Percentiles rank a stretch among this genome's conserved stretches.
Evolutionary conservation across 2,888 invertebrate species (phyloP).

Genomic region (Onthophagus sagittarius): DNA sequence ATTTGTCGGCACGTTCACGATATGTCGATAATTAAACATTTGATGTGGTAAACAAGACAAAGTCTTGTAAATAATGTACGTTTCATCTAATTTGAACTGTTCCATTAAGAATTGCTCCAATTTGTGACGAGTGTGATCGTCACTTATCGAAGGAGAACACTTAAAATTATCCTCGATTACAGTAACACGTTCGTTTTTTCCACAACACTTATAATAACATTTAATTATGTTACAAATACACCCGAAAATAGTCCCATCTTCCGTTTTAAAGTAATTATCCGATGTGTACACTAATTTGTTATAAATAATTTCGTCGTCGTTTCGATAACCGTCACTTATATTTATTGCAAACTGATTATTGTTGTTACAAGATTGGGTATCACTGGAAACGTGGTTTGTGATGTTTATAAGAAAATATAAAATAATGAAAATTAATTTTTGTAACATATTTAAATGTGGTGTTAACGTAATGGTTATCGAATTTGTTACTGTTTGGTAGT

Average conservation of each 20-base stretch:
- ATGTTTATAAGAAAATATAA: too few species aligned
- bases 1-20: too few species aligned
- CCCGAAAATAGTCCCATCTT: background rate
- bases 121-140: background rate
- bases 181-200: background rate
- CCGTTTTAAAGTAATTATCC: conserved; percentile 11
- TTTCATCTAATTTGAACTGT: background rate
- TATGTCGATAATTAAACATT: background rate
- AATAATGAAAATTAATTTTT: too few species aligned
- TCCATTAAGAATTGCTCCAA: background rate
- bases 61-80: background rate
- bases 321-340: conserved; percentile 13
- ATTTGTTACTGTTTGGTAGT: too few species aligned
- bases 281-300: conserved; percentile 8
- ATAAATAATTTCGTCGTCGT: conserved; percentile 3
- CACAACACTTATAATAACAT: conserved; percentile 18
- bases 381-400: too few species aligned
- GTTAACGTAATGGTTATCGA: too few species aligned
- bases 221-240: conserved; percentile 15
- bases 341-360: conserved; percentile 3
- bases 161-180: too few species aligned
- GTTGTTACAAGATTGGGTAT: too few species aligned
- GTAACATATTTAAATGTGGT: too few species aligned
- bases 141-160: too few species aligned
- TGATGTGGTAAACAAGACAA: background rate